phyloP scores from a whole-genome alignment of 2,797 vertebrate genomes.

The Cercopithecus hamlyni region DNA sequence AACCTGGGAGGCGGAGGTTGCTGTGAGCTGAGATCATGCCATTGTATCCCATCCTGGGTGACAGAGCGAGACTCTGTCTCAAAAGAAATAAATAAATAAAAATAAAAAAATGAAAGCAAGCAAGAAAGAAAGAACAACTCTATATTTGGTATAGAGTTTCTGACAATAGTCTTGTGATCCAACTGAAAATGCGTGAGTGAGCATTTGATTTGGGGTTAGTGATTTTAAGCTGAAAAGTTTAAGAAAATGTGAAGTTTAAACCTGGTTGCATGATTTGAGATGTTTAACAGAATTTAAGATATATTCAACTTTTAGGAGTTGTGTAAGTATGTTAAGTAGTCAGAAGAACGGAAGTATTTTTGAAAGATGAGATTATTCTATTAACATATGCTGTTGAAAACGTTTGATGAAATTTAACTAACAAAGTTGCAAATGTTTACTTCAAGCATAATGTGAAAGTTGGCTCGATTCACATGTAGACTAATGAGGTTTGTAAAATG shows the following conservation, averaged over 20 bases:
- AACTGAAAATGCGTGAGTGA: accelerated
- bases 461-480: neutral
- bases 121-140: accelerated
- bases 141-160: neutral
- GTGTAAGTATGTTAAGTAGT: neutral
- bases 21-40: no score
- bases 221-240: neutral
- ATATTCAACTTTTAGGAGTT: neutral
- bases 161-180: neutral
- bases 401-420: neutral
- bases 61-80: no score
- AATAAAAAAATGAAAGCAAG: no score
- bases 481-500: neutral
- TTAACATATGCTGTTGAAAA: neutral
- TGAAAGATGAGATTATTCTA: neutral
- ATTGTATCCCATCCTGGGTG: no score
- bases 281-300: neutral
- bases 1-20: no score
- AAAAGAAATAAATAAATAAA: no score
- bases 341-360: neutral
- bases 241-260: neutral
- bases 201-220: neutral
- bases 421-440: neutral
- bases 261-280: no score
- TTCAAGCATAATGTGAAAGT: no score